phyloP scores from a whole-genome alignment of 2,113 vertebrate species.

The Aphyosemion australe region DNA sequence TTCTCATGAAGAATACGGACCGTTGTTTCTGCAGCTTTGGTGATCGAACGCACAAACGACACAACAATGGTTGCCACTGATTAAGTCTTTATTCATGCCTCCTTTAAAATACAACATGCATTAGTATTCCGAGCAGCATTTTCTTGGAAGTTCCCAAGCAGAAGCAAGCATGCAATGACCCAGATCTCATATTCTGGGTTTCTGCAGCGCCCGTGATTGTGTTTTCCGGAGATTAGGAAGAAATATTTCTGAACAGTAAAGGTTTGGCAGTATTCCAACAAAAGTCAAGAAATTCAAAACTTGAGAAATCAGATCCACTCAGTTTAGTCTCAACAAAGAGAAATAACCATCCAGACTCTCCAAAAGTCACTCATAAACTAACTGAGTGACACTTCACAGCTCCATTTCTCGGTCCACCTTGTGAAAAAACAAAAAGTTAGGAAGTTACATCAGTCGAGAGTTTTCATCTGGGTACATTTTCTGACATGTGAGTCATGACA shows the following conservation, averaged over 20 bases:
- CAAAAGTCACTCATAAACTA: not conserved
- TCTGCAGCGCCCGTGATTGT: conserved; percentile 19
- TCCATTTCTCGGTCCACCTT: not conserved
- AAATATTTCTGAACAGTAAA: conserved; percentile 42
- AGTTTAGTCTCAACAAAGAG: not conserved
- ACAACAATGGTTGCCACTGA: conserved; percentile 1
- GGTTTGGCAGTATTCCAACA: conserved; percentile 15
- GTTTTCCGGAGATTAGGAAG: conserved; percentile 17
- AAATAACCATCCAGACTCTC: not conserved
- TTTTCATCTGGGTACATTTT: conserved; percentile 1
- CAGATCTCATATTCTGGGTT: conserved; percentile 16
- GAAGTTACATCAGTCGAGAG: no score
- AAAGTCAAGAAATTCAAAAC: not conserved
- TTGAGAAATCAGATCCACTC: not conserved
- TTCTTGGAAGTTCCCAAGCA: conserved; percentile 45
- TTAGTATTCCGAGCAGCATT: conserved; percentile 30
- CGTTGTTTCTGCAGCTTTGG: conserved; percentile 16
- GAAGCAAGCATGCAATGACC: conserved; percentile 31
- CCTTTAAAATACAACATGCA: conserved; percentile 36
- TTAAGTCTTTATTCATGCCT: conserved; percentile 23
- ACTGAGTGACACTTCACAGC: not conserved
- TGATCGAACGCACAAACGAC: conserved; percentile 40
- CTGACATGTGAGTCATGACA: not conserved
- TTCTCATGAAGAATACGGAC: conserved; percentile 25
- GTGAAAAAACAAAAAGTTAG: not conserved